phyloP scores from a whole-genome alignment of 1,140 invertebrate species.

The Zeugodacus cucurbitae region DNA sequence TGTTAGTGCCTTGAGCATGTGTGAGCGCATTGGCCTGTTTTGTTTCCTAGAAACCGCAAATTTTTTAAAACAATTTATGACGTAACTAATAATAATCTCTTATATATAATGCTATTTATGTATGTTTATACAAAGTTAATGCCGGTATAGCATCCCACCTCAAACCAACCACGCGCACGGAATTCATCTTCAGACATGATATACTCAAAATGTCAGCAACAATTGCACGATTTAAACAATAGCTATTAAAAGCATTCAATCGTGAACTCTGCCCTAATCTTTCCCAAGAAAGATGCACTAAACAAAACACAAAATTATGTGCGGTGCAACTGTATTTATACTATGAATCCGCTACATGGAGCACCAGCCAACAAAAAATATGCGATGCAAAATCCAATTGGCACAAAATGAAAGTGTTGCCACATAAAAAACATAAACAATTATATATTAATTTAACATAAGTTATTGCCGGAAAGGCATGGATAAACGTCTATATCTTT shows the following conservation, averaged over 20 bases:
- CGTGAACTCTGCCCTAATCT: neutral
- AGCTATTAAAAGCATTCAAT: neutral
- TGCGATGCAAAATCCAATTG: neutral
- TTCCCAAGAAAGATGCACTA: neutral
- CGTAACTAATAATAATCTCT: conserved; percentile 6
- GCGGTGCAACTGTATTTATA: neutral
- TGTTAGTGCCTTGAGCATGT: conserved; percentile 60
- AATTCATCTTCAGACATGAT: conserved; percentile 48
- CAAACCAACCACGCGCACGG: conserved; percentile 60
- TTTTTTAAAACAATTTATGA: neutral
- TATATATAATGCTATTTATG: neutral
- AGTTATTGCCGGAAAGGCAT: too few relatives aligned
- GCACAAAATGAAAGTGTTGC: neutral
- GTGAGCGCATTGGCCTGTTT: conserved; percentile 52
- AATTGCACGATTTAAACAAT: neutral
- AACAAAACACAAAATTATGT: neutral
- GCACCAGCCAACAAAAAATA: neutral
- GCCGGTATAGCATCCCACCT: conserved; percentile 42
- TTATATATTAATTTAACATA: too few relatives aligned
- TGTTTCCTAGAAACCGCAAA: conserved; percentile 51
- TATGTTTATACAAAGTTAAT: conserved; percentile 22
- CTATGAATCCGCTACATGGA: neutral
- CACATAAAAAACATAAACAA: neutral
- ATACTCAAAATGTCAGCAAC: neutral
- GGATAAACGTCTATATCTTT: too few relatives aligned